Conservation (phyloP, 2,888 invertebrate species). For the Nemurella pictetii region DNA sequence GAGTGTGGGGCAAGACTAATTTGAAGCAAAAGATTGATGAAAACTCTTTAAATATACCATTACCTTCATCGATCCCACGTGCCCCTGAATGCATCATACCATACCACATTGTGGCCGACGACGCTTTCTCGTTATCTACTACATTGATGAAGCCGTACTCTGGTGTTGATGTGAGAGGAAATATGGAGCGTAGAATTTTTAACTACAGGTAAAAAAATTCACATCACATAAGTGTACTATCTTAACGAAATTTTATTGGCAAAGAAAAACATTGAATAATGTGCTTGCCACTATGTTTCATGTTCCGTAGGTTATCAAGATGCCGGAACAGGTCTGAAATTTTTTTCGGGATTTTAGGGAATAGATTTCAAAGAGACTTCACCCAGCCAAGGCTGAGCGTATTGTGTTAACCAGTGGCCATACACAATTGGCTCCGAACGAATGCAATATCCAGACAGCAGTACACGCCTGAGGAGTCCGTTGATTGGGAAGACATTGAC, state of each 20-base stretch:
- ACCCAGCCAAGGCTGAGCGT: neutral
- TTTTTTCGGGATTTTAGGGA: slow-evolving; percentile 7
- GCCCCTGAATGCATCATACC: neutral
- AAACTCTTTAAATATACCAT: neutral
- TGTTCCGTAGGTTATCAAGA: neutral
- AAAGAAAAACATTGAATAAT: too few species aligned
- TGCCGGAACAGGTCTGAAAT: slow-evolving; percentile 18
- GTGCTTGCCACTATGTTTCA: too few species aligned
- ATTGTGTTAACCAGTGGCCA: neutral
- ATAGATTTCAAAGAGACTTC: slow-evolving; percentile 10
- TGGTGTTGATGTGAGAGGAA: neutral
- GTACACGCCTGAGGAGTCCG: neutral
- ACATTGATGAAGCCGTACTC: slow-evolving; percentile 9
- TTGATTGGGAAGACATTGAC: slow-evolving; percentile 16
- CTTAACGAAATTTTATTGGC: too few species aligned
- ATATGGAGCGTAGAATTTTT: slow-evolving; percentile 15
- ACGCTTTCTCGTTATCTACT: slow-evolving; percentile 11
- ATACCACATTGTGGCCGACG: slow-evolving; percentile 29
- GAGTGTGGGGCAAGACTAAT: slow-evolving; percentile 14
- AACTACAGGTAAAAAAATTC: slow-evolving; percentile 18
- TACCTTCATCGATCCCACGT: slow-evolving; percentile 4
- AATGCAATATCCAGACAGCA: neutral
- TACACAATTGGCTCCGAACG: slow-evolving; percentile 22
- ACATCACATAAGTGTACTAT: too few species aligned
- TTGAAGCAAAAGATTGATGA: neutral